Evolutionary conservation across 2,888 invertebrate species (phyloP).

Genomic region (Drosophila cognata): DNA sequence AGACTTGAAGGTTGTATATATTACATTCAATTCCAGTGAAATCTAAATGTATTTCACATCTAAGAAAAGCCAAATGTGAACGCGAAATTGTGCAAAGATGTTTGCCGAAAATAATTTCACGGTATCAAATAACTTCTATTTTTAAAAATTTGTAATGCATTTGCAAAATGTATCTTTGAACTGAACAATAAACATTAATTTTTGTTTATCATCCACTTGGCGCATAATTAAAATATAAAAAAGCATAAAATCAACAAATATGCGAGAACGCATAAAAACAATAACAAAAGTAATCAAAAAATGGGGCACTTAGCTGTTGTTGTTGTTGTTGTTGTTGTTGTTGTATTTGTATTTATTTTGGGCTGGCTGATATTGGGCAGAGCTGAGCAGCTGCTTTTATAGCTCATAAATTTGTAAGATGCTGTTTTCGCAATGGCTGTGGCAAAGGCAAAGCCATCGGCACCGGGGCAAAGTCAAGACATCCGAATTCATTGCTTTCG

Average conservation of each 20-base stretch:
- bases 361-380: conserved; percentile 8
- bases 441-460: conserved; percentile 29
- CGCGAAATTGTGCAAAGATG: neutral
- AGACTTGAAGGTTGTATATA: neutral
- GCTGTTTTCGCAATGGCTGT: conserved; percentile 59
- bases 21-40: neutral
- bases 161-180: conserved; percentile 4
- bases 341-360: conserved; percentile 15
- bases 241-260: conserved; percentile 59
- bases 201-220: conserved; percentile 56
- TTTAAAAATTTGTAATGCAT: neutral
- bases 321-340: conserved; percentile 40
- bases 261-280: conserved; percentile 68
- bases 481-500: conserved; percentile 71
- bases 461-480: conserved; percentile 49
- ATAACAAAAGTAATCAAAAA: conserved; percentile 77
- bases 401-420: conserved; percentile 79
- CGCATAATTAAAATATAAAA: conserved; percentile 65
- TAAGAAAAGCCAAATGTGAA: neutral
- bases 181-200: conserved; percentile 42
- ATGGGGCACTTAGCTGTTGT: conserved; percentile 49
- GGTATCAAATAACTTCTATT: neutral
- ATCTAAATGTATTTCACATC: neutral
- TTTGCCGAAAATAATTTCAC: neutral
- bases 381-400: conserved; percentile 72